Percentiles rank a stretch among this genome's conserved stretches.
These are phyloP conservation scores for Caerostris darwini DNA, from an alignment of 1,140 invertebrate genomes.

Conservation along the genomic window DNA sequence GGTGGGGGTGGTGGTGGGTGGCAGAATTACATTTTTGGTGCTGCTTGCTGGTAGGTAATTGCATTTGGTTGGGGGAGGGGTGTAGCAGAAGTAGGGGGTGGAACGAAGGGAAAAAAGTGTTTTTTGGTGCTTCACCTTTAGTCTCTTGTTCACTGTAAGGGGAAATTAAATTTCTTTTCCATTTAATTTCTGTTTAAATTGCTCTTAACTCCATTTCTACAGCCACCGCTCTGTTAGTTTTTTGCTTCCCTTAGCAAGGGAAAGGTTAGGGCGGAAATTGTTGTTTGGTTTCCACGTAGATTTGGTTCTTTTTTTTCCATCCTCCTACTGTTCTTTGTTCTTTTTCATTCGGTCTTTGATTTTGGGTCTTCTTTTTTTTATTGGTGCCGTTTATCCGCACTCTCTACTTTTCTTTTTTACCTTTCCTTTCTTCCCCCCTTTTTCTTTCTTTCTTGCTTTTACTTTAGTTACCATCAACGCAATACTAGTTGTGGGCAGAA, in stretches of 20 bases:
- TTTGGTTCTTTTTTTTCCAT: background rate
- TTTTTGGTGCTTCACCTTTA: constrained; percentile 46
- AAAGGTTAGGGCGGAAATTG: constrained; percentile 39
- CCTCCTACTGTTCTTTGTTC: background rate
- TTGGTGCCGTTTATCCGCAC: constrained; percentile 28
- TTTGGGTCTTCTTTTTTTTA: constrained; percentile 35
- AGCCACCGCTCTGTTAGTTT: background rate
- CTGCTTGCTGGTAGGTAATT: constrained; percentile 51
- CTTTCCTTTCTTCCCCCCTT: too few species aligned
- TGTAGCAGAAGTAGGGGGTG: background rate
- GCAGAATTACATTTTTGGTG: constrained; percentile 60
- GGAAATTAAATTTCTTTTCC: constrained; percentile 76
- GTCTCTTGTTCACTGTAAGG: constrained; percentile 24
- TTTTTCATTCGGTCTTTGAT: constrained; percentile 14
- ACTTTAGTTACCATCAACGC: background rate
- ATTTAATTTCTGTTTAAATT: constrained; percentile 77
- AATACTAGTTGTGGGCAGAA: background rate
- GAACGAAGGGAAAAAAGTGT: constrained; percentile 34
- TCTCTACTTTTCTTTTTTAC: constrained; percentile 33
- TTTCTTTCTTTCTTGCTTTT: background rate
- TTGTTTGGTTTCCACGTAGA: constrained; percentile 63
- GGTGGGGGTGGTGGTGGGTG: background rate
- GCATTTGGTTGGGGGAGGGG: constrained; percentile 47
- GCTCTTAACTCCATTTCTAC: constrained; percentile 73
- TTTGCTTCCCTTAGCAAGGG: background rate